Base-by-base conservation (phyloP, 2,113 vertebrate species). In the Acrocephalus kingi region DNA sequence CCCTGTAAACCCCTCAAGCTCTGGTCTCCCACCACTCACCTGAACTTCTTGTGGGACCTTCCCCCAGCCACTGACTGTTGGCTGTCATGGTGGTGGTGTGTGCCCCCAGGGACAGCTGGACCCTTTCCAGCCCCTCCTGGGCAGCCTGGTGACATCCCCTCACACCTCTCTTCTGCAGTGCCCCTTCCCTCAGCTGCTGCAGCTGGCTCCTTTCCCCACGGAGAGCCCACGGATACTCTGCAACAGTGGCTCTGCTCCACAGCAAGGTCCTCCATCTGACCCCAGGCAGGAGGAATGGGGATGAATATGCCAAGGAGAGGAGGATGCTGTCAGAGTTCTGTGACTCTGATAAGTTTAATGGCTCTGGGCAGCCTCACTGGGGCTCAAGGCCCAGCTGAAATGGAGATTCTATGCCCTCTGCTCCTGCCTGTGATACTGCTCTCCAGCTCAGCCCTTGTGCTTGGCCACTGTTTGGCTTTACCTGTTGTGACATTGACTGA, bases 1-100 rank as follows among this genome's bases (percentile, higher is more conserved):
- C 11, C 8, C 22, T 28, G 1, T 19, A 46, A 89, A 6, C 0
- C 4, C 4, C 6, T 11, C 0, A 0, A 33, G 41, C 16, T 46
- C 7, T 23, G 15, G 9, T 41, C 4, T 84, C 15, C 13, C 13
- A 56, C 10, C 1, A 1, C 35, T 35, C 35, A 35, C 35, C 35
- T 35, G 35, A 35, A 35, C 35, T 35, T 35, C 11, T 24, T 27
- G 31, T 43, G 39, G 37, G 15, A 52, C 48, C 25, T 76, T 56
- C 8, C 30, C 22, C 9, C 30, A 37, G 21, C 21, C 24, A 2
- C 45, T 35, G 56, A 2, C 15, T 22, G 6, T 15, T 28, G 9
- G 11, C 55, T 63, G 17, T 23, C 20, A 8, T 35, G 35, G 35
- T 23, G 25, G 39, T 43, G 20, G 21, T 45, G 31, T 48, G n/a